Percentiles rank a stretch among this genome's conserved stretches.
These are phyloP conservation scores for Sorex araneus DNA, from an alignment of 2,113 vertebrate genomes.

Conservation along the genomic window DNA sequence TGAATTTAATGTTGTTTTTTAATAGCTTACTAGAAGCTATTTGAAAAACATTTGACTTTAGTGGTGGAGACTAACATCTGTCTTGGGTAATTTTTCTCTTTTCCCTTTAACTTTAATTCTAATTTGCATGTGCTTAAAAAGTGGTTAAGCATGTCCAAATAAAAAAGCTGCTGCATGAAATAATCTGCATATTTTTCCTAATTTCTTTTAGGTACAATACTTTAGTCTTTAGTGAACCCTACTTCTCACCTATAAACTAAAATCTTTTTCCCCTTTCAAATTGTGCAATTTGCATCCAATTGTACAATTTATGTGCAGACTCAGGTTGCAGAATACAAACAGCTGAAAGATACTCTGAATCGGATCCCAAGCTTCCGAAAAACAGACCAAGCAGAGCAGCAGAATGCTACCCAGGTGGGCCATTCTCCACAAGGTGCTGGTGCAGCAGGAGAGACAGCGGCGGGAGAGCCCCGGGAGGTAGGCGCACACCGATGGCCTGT, in stretches of 20 bases:
- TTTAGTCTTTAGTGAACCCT: not conserved
- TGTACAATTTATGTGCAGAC: conserved; percentile 87
- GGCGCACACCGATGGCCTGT: not conserved
- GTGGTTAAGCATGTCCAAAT: conserved; percentile 78
- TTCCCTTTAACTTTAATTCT: conserved; percentile 71
- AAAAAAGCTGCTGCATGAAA: conserved; percentile 69
- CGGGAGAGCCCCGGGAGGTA: conserved; percentile 82
- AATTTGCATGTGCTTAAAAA: conserved; percentile 87
- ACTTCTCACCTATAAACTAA: conserved; percentile 33
- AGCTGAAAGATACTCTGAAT: conserved; percentile 94
- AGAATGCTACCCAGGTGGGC: conserved; percentile 35
- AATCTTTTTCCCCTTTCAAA: conserved; percentile 58
- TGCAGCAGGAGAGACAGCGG: not conserved
- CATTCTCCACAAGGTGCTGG: conserved; percentile 53
- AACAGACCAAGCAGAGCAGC: conserved; percentile 76
- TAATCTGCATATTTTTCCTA: conserved; percentile 59
- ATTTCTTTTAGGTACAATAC: conserved; percentile 56
- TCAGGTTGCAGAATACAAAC: conserved; percentile 96
- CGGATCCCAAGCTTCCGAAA: conserved; percentile 89
- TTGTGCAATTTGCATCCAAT: conserved; percentile 74
- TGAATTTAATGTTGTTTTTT: conserved; percentile 57
- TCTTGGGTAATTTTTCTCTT: conserved; percentile 80
- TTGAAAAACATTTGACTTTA: conserved; percentile 78
- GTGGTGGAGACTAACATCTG: conserved; percentile 84
- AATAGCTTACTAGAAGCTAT: conserved; percentile 64